Conservation (phyloP, 2,888 invertebrate genomes). For the Chrysina gloriosa region DNA sequence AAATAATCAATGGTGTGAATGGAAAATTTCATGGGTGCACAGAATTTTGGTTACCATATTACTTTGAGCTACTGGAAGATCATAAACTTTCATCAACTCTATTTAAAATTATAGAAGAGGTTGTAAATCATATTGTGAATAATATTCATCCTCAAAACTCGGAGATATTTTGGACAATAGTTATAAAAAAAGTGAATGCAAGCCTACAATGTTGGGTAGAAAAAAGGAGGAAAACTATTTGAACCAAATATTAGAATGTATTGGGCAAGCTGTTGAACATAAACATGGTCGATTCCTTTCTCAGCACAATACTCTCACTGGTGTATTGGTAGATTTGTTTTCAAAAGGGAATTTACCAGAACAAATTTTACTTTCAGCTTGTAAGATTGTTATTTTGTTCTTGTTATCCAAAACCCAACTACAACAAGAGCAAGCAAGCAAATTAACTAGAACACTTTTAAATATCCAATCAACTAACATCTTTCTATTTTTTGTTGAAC, state of each 20-base stretch:
- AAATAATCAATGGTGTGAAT: constrained; percentile 85
- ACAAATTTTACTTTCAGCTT: constrained; percentile 66
- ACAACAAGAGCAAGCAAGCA: constrained; percentile 78
- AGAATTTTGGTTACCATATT: constrained; percentile 75
- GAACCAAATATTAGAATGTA: constrained; percentile 69
- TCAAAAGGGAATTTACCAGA: constrained; percentile 65
- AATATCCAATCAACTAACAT: constrained; percentile 69
- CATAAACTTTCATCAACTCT: constrained; percentile 69
- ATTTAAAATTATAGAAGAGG: constrained; percentile 74
- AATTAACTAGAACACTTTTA: constrained; percentile 74
- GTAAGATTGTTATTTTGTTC: constrained; percentile 71
- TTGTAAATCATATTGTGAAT: constrained; percentile 73
- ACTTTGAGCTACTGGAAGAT: constrained; percentile 73
- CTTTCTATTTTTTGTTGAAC: constrained; percentile 74
- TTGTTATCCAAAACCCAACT: constrained; percentile 73
- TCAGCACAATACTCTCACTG: constrained; percentile 71
- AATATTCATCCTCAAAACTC: constrained; percentile 74
- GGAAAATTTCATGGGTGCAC: constrained; percentile 89
- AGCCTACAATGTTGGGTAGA: constrained; percentile 46
- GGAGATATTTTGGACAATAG: constrained; percentile 74
- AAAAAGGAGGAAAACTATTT: constrained; percentile 48
- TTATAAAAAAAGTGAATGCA: constrained; percentile 62
- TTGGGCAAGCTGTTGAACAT: constrained; percentile 73
- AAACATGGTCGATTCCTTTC: constrained; percentile 74
- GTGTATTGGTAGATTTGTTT: constrained; percentile 69